Conservation (phyloP, 2,113 vertebrate species). For the Syngnathus typhle region DNA sequence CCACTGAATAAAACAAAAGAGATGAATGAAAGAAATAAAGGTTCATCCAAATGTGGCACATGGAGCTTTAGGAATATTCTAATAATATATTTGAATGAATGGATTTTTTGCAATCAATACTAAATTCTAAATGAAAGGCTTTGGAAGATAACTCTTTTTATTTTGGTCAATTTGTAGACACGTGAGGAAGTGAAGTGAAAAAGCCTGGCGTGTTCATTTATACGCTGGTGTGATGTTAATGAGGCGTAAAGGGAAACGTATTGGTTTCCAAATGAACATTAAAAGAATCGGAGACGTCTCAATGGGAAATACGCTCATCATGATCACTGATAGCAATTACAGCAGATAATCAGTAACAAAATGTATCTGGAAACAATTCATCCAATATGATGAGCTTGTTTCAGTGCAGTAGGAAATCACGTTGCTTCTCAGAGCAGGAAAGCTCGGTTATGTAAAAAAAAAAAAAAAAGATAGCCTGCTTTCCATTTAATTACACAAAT, state of each 20-base stretch:
- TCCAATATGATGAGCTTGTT: constrained; percentile 11
- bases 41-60: not conserved
- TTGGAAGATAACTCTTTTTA: not conserved
- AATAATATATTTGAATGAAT: not conserved
- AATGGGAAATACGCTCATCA: constrained; percentile 14
- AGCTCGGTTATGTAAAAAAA: not conserved
- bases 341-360: constrained; percentile 28
- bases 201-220: not conserved
- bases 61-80: too few relatives aligned
- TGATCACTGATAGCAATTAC: constrained; percentile 27
- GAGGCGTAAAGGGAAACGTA: constrained; percentile 27
- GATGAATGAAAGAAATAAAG: not conserved
- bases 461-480: constrained; percentile 25
- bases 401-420: constrained; percentile 2
- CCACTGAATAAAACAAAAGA: not conserved
- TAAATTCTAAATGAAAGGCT: not conserved
- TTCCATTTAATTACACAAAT: constrained; percentile 29
- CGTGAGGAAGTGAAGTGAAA: not conserved
- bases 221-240: constrained; percentile 17
- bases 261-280: constrained; percentile 29
- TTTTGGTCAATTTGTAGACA: not conserved
- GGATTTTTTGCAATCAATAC: not conserved
- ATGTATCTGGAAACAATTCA: constrained; percentile 20
- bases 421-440: constrained; percentile 15
- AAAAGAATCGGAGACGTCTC: constrained; percentile 22